A percentile compares a stretch with the other conserved stretches of the same genome.
Evolutionary conservation across 2,113 vertebrate species (phyloP).

Genomic region (Acanthochromis polyacanthus): DNA sequence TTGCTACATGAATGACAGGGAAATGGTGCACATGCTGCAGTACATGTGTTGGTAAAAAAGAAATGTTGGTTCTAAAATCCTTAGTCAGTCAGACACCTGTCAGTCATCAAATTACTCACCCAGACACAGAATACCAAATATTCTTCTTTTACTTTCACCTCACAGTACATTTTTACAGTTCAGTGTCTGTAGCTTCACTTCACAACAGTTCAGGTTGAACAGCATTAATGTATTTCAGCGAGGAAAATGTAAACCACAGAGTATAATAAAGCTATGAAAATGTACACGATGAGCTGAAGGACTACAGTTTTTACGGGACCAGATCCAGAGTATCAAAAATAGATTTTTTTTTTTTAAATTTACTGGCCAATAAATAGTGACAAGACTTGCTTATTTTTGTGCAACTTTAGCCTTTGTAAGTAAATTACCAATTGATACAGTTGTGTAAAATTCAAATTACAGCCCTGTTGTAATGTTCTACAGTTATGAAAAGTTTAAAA

Average conservation of each 20-base stretch:
- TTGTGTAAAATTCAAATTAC: neutral
- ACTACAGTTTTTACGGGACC: conserved; percentile 21
- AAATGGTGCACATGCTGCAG: no score
- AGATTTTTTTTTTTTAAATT: conserved; percentile 44
- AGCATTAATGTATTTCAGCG: conserved; percentile 5
- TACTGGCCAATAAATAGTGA: conserved; percentile 62
- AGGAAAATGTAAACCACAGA: conserved; percentile 49
- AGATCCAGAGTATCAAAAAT: conserved; percentile 74
- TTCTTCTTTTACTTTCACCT: conserved; percentile 51
- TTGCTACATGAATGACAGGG: no score
- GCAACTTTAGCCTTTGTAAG: neutral
- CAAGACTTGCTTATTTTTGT: neutral
- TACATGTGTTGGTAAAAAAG: no score
- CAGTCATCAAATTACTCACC: no score
- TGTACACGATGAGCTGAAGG: conserved; percentile 24
- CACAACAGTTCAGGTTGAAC: conserved; percentile 23
- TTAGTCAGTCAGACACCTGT: no score
- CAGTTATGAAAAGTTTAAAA: neutral
- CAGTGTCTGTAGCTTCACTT: conserved; percentile 31
- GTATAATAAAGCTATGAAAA: conserved; percentile 42
- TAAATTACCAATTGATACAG: neutral
- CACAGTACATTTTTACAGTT: conserved; percentile 23
- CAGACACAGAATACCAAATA: neutral
- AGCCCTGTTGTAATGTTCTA: conserved; percentile 29
- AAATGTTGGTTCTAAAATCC: no score